Base-by-base conservation (phyloP, 2,113 vertebrate genomes). In the Dipodomys spectabilis region DNA sequence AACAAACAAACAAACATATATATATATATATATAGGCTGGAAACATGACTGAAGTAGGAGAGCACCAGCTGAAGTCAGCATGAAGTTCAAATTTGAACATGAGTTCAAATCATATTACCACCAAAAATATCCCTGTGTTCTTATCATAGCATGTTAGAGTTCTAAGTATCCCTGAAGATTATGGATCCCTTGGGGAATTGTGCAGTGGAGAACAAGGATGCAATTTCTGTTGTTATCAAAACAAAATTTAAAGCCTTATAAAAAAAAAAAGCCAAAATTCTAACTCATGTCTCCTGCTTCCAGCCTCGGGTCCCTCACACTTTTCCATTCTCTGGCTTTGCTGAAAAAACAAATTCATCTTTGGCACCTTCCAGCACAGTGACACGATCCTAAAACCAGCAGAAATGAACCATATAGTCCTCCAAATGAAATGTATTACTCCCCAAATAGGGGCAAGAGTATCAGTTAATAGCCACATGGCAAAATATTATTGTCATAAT, bases 231-330 rank as follows among this genome's bases (percentile, higher is more conserved):
- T 49, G 8, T 49, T 11, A 12, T 49, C 49, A 49, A 9, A 49
- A 86, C 1, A 65, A 81, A 83, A 15, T 86, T 65, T 79, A 28
- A 91, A 82, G 6, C 3, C 82, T 88, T 74, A 35, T 75, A 73
- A 88, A 45, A 23, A 93, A 93, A 87, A 16, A 45, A 15, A 86
- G 62, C 30, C 57, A 69, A 45, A 82, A 79, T 82, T 88, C 35
- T 28, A 82, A 65, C 1, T 30, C 32, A 64, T 10, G 4, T 69
- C 19, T 83, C 57, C 7, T 49, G 19, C 25, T 53, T 62, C 30
- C 64, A 77, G 28, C 20, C 19, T 67, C 77, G 30, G 5, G 32
- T 9, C 19, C 74, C n/a, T 85, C 4, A 2, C 64, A 86, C 13
- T 15, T 72, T 7, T 82, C 45, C 20, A 64, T 69, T 27, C 32